Evolutionary conservation across 92 coral and sea anemone genomes (phyloP).

Genomic region (Chrysogorgia sp.): DNA sequence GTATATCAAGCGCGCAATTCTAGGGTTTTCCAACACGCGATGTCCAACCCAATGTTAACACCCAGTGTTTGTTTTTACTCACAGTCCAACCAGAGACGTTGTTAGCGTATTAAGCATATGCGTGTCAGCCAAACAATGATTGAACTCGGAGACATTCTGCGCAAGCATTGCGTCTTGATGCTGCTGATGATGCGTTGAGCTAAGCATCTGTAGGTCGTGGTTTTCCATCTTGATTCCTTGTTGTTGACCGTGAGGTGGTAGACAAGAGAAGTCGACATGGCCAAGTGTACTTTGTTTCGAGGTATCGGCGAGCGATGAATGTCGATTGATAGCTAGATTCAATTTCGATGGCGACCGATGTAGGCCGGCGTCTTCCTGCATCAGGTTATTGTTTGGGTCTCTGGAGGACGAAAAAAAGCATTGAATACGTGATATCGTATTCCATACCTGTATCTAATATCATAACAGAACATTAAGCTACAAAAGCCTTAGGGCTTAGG

Average conservation of each 20-base stretch:
- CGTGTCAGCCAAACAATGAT: conserved; percentile 89
- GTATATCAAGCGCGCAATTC: too few relatives aligned
- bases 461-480: conserved; percentile 6
- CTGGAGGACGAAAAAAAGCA: background rate
- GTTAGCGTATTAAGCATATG: conserved; percentile 97
- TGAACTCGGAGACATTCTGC: conserved; percentile 68
- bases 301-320: background rate
- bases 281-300: conserved; percentile 20
- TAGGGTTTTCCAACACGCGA: background rate
- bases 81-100: conserved; percentile 95
- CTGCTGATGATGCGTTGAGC: conserved; percentile 69
- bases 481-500: conserved; percentile 26
- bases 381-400: conserved; percentile 33
- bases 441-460: conserved; percentile 31
- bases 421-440: conserved; percentile 32
- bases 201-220: conserved; percentile 89
- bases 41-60: background rate
- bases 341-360: conserved; percentile 28
- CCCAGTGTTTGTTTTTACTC: background rate
- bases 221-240: conserved; percentile 76
- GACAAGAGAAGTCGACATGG: conserved; percentile 37
- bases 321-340: background rate
- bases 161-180: conserved; percentile 77
- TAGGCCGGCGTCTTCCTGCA: too few relatives aligned
- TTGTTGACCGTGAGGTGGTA: conserved; percentile 12